These are phyloP conservation scores for Lithophane leautieri DNA, from an alignment of 2,888 invertebrate species.

Conservation along the genomic window DNA sequence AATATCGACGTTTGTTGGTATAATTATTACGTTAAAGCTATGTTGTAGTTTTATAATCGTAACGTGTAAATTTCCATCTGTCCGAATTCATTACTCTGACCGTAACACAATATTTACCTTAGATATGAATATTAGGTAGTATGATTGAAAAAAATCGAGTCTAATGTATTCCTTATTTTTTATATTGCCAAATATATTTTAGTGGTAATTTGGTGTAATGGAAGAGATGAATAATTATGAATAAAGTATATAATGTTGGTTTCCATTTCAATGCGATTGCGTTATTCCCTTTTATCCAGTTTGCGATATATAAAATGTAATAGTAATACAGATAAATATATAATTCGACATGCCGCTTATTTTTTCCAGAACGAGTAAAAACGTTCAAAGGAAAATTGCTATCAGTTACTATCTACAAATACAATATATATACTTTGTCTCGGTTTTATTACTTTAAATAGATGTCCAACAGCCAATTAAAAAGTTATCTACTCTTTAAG, in stretches of 20 bases:
- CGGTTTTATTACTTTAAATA: no score
- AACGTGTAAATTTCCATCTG: constrained; percentile 57
- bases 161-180: constrained; percentile 89
- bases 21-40: constrained; percentile 46
- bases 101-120: constrained; percentile 74
- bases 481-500: no score
- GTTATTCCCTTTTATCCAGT: constrained; percentile 66
- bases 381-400: neutral
- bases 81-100: constrained; percentile 74
- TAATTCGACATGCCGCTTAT: neutral
- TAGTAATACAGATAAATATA: no score
- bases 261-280: constrained; percentile 77
- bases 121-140: constrained; percentile 82
- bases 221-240: constrained; percentile 82
- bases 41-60: constrained; percentile 64
- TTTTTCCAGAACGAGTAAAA: neutral
- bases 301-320: neutral
- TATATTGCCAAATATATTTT: constrained; percentile 90
- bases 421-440: no score
- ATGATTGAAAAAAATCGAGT: constrained; percentile 84
- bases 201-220: constrained; percentile 86
- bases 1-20: constrained; percentile 34
- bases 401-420: neutral
- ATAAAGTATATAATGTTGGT: constrained; percentile 86
- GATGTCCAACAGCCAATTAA: no score